Conservation (phyloP, 2,797 vertebrate genomes). For the Lacerta bilineata region DNA sequence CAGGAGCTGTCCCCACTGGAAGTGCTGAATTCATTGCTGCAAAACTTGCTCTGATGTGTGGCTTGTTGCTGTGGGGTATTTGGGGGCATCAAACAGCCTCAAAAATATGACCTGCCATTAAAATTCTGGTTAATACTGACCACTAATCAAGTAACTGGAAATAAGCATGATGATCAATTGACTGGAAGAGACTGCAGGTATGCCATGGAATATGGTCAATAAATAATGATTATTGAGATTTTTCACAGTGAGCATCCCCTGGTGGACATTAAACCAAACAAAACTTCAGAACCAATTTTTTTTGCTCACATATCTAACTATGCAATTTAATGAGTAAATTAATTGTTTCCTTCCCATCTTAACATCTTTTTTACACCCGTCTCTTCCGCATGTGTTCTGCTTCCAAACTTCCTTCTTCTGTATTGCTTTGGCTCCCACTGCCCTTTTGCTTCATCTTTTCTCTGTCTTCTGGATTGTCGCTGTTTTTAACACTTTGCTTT, state of each 20-base stretch:
- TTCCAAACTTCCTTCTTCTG: background rate
- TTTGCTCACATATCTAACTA: background rate
- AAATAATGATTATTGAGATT: background rate
- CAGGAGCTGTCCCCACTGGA: constrained; percentile 16
- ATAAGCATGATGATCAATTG: background rate
- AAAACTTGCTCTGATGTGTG: background rate
- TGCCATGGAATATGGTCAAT: background rate
- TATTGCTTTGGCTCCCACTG: background rate
- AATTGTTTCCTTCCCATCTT: background rate
- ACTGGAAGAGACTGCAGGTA: background rate
- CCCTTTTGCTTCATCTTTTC: background rate
- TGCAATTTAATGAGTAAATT: background rate
- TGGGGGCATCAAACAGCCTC: background rate
- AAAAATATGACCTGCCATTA: background rate
- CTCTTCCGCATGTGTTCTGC: background rate
- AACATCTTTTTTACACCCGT: background rate
- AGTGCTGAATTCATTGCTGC: constrained; percentile 30
- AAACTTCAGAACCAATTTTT: background rate
- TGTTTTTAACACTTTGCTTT: background rate
- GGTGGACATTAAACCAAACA: background rate
- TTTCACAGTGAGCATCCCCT: background rate
- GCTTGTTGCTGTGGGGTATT: background rate
- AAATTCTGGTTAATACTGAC: background rate
- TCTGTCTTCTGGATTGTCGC: background rate
- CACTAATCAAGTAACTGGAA: background rate